phyloP scores from a whole-genome alignment of 2,113 vertebrate species.

The Tachysurus fulvidraco region DNA sequence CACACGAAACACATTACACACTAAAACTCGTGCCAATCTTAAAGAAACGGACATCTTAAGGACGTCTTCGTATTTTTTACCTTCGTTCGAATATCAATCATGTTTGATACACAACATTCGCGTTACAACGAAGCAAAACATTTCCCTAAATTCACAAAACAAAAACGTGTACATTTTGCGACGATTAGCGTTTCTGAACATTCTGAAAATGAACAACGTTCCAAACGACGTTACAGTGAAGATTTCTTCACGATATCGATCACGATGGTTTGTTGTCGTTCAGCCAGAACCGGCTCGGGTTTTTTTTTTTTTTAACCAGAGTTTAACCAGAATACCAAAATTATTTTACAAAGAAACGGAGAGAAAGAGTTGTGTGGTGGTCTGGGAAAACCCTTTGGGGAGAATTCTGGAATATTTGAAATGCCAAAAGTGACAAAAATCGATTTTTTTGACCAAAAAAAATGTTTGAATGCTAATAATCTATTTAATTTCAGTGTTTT shows the following conservation, averaged over 20 bases:
- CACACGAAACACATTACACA: background rate
- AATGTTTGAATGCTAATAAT: background rate
- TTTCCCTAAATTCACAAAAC: background rate
- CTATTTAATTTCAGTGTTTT: background rate
- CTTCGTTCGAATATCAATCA: background rate
- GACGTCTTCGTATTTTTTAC: slow-evolving; percentile 8
- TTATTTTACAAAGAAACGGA: background rate
- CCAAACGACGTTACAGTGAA: background rate
- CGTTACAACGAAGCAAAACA: background rate
- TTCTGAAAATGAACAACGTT: background rate
- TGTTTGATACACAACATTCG: background rate
- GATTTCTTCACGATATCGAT: background rate
- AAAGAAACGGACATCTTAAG: background rate
- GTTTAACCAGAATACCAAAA: background rate
- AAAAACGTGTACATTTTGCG: background rate
- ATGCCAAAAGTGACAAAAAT: background rate
- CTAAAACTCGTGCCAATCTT: background rate
- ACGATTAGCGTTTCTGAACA: background rate
- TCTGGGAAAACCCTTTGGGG: background rate
- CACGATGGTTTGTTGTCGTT: background rate
- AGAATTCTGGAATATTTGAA: background rate
- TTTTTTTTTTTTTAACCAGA: background rate
- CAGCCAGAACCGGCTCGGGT: background rate
- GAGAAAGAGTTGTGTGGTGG: background rate
- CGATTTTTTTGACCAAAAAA: background rate